Conservation (phyloP, 2,113 vertebrate species). For the Corythornis madagascariensis region DNA sequence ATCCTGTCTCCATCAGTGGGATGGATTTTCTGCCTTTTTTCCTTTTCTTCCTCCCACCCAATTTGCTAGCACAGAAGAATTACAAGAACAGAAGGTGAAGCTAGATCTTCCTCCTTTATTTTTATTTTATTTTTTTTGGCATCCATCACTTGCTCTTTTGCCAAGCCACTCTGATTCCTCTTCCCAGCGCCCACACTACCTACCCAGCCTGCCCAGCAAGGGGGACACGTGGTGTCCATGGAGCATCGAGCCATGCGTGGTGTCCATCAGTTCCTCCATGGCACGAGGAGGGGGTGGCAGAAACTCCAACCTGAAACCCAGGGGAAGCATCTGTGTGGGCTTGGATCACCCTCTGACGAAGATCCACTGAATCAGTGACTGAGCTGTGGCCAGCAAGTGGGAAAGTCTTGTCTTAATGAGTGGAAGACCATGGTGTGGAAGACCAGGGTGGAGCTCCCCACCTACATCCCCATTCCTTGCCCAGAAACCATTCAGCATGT, state of each 20-base stretch:
- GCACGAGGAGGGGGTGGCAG: background rate
- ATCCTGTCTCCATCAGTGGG: background rate
- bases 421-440: background rate
- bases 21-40: conserved; percentile 30
- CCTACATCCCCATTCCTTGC: background rate
- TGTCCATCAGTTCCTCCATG: background rate
- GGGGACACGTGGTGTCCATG: rapidly evolving
- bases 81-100: conserved; percentile 65
- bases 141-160: conserved; percentile 21
- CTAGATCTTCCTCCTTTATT: conserved; percentile 30
- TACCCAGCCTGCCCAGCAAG: background rate
- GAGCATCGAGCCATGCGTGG: rapidly evolving
- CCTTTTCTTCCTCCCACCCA: conserved; percentile 53
- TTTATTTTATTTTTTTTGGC: conserved; percentile 25
- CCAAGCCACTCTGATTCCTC: background rate
- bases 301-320: background rate
- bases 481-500: background rate
- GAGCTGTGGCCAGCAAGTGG: background rate
- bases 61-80: conserved; percentile 35
- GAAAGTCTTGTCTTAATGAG: background rate
- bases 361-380: background rate
- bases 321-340: background rate
- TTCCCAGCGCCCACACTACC: background rate
- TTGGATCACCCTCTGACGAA: background rate
- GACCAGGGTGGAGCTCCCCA: background rate